Evolutionary conservation across 2,113 vertebrate genomes (phyloP).

Genomic region (Phasianus colchicus): DNA sequence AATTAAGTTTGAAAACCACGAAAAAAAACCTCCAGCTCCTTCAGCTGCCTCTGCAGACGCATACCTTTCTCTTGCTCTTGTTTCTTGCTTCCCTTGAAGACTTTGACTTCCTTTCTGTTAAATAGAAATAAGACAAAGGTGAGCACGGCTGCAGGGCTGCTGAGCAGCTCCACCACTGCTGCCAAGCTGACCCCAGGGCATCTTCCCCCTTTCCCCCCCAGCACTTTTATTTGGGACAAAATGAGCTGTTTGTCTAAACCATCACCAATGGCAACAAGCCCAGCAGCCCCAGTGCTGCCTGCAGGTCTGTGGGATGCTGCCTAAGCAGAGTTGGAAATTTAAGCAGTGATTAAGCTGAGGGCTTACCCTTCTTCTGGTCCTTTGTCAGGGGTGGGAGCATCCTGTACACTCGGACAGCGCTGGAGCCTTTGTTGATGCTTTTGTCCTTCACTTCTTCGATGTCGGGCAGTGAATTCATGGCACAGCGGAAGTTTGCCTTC

Average conservation of each 20-base stretch:
- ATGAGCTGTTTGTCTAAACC: neutral
- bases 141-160: neutral
- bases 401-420: constrained; percentile 91
- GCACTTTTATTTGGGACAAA: neutral
- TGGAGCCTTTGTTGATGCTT: constrained; percentile 93
- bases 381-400: constrained; percentile 87
- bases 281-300: neutral
- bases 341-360: neutral
- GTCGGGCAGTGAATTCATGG: constrained; percentile 97
- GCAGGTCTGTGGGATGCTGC: neutral
- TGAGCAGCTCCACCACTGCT: neutral
- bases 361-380: constrained; percentile 80
- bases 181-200: accelerated
- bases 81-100: constrained; percentile 76
- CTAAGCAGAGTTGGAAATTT: accelerated
- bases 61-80: constrained; percentile 85
- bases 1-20: constrained; percentile 38
- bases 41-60: constrained; percentile 13
- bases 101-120: constrained; percentile 86
- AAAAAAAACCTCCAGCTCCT: neutral
- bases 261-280: neutral
- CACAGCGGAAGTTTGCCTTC: constrained; percentile 98
- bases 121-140: neutral
- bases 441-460: constrained; percentile 93
- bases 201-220: neutral